Base-by-base conservation (phyloP, 2,888 invertebrate genomes). In the Acrocyrtus sp. region DNA sequence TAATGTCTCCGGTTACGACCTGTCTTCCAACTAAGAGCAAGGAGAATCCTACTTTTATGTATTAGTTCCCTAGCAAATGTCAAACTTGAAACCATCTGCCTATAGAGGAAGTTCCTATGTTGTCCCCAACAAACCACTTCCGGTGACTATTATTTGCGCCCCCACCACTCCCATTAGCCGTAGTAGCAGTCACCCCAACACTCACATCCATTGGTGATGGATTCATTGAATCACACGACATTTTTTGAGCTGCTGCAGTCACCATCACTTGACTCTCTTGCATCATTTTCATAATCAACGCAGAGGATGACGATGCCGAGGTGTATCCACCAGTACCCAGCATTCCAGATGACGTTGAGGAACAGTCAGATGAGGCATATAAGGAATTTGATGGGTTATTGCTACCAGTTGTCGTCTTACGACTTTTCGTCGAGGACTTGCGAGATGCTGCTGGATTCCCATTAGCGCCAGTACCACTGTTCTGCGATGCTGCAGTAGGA, bases 11-110 rank as follows among this genome's bases (percentile, higher is more conserved):
- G n/a, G n/a, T n/a, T n/a, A n/a, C n/a, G n/a, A n/a, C n/a, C n/a
- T n/a, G n/a, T n/a, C n/a, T n/a, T n/a, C n/a, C n/a, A n/a, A n/a
- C n/a, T n/a, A n/a, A n/a, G n/a, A n/a, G n/a, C n/a, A n/a, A n/a
- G n/a, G n/a, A n/a, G n/a, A n/a, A n/a, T n/a, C n/a, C n/a, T n/a
- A n/a, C 17, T 17, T 45, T 51, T 26, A 6, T 24, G 27, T 24
- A 15, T 67, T 68, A 68, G 51, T 68, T 68, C 53, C 68, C 60
- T 53, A 68, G 45, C 19, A 68, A 60, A 68, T 68, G 68, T 79
- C 77, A 79, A 70, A 79, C 79, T 76, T 79, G 79, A 63, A 79
- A 79, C 79, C 79, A 79, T 76, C 77, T 75, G 65, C 78, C 77
- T 27, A 78, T 69, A 17, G 75, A 74, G 58, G 75, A 72, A 68